These are phyloP conservation scores for Microctonus aethiopoides DNA, from an alignment of 2,888 invertebrate species.

Conservation along the genomic window DNA sequence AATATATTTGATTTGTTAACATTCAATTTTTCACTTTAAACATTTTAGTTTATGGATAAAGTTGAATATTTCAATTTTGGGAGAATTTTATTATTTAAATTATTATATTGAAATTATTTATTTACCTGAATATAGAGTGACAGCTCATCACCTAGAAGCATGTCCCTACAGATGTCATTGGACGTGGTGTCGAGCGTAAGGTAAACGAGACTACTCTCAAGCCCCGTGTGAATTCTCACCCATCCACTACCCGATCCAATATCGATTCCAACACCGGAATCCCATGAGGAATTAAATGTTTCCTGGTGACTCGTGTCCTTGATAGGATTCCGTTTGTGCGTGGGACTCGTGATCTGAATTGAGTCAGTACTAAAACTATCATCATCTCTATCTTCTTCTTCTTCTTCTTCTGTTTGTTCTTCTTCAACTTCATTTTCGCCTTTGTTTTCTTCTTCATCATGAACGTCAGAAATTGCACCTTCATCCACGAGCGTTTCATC, in stretches of 20 bases:
- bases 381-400: slow-evolving; percentile 15
- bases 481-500: slow-evolving; percentile 30
- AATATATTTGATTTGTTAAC: too few relatives aligned
- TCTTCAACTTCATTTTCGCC: neutral
- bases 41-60: too few relatives aligned
- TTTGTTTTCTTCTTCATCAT: slow-evolving; percentile 14
- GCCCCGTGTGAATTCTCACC: slow-evolving; percentile 74
- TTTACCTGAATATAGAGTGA: slow-evolving; percentile 63
- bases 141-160: slow-evolving; percentile 68
- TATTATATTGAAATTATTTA: neutral
- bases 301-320: slow-evolving; percentile 45
- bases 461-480: slow-evolving; percentile 9
- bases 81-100: neutral
- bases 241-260: slow-evolving; percentile 71
- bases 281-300: slow-evolving; percentile 62
- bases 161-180: slow-evolving; percentile 66
- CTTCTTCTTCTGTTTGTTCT: slow-evolving; percentile 15
- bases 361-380: slow-evolving; percentile 58
- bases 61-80: too few relatives aligned
- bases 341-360: slow-evolving; percentile 50
- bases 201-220: slow-evolving; percentile 72
- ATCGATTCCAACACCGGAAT: slow-evolving; percentile 69
- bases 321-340: slow-evolving; percentile 35
- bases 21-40: too few relatives aligned
- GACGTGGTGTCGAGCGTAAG: slow-evolving; percentile 72